Evolutionary conservation across 1,140 invertebrate species (phyloP).

Genomic region (Luehdorfia chinensis): DNA sequence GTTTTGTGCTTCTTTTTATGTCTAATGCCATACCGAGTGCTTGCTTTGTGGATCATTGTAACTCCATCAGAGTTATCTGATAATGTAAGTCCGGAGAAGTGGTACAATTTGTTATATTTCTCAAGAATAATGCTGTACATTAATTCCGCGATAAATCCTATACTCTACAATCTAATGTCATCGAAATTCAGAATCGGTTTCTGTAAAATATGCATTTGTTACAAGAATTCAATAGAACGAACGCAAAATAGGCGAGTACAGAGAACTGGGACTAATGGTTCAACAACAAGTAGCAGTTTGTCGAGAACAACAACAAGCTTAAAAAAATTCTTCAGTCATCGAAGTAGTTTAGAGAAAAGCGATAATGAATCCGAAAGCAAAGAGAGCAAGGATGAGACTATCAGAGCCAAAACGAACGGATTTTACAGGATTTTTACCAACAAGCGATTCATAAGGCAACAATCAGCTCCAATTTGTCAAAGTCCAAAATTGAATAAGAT

Average conservation of each 20-base stretch:
- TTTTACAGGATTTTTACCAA: conserved; percentile 58
- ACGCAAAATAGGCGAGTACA: conserved; percentile 46
- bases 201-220: conserved; percentile 79
- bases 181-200: conserved; percentile 90
- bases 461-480: conserved; percentile 59
- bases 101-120: conserved; percentile 89
- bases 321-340: conserved; percentile 68
- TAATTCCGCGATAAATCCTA: conserved; percentile 90
- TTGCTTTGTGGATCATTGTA: conserved; percentile 89
- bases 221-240: conserved; percentile 52
- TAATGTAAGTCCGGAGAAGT: conserved; percentile 83
- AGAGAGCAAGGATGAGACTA: conserved; percentile 37
- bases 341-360: conserved; percentile 64
- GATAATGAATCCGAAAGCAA: conserved; percentile 49
- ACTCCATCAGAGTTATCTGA: conserved; percentile 79
- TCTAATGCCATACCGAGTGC: conserved; percentile 88
- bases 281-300: conserved; percentile 76
- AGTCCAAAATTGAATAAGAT: conserved; percentile 43
- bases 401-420: conserved; percentile 29
- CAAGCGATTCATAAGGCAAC: conserved; percentile 60
- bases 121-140: conserved; percentile 91
- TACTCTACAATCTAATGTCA: conserved; percentile 91
- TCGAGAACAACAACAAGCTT: conserved; percentile 68
- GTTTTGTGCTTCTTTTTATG: conserved; percentile 92
- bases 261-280: conserved; percentile 73